Conservation (phyloP, 2,113 vertebrate species). For the Muscicapa adusta region DNA sequence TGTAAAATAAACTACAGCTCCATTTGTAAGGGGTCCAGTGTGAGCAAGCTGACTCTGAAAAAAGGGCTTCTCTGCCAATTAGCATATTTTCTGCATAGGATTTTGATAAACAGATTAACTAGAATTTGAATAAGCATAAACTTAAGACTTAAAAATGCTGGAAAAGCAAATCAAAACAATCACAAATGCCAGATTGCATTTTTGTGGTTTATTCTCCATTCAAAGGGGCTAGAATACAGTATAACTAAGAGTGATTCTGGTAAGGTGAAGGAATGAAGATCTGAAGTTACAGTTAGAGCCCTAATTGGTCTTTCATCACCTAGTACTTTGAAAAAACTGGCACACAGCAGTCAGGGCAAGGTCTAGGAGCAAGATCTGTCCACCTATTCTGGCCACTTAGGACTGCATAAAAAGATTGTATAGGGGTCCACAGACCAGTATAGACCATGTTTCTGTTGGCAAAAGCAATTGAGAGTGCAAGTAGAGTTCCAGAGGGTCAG, state of each 20-base stretch:
- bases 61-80: background rate
- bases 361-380: background rate
- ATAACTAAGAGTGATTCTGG: background rate
- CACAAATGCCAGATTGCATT: background rate
- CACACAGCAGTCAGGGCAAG: background rate
- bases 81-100: background rate
- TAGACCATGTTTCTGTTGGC: background rate
- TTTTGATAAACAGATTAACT: conserved; percentile 1
- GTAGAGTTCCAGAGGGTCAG: background rate
- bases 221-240: background rate
- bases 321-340: background rate
- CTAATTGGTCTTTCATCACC: background rate
- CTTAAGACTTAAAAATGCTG: background rate
- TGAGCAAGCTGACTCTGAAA: background rate
- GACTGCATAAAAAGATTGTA: background rate
- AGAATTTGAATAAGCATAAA: conserved; percentile 6
- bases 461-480: background rate
- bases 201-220: background rate
- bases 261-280: background rate
- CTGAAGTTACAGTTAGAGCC: background rate
- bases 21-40: background rate
- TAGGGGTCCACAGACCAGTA: background rate
- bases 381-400: background rate
- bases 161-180: background rate
- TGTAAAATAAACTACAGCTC: background rate